Evolutionary conservation across 2,888 invertebrate species (phyloP).

Genomic region (Pomacea canaliculata): DNA sequence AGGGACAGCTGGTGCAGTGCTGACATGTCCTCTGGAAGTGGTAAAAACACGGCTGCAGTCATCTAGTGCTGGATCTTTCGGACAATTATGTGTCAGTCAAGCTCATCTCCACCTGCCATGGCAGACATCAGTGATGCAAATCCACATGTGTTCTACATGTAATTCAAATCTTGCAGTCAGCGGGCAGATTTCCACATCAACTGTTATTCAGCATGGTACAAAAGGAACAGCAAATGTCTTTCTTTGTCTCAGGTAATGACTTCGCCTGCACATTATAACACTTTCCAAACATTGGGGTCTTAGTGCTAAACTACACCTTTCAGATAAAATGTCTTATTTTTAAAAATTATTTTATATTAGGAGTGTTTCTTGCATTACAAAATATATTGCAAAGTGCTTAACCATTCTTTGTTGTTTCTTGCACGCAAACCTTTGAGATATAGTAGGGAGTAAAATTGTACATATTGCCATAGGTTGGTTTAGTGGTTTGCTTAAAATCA

Average conservation of each 20-base stretch:
- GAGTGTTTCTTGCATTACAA: too few species aligned
- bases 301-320: too few species aligned
- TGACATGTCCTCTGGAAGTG: constrained; percentile 97
- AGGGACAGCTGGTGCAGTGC: constrained; percentile 95
- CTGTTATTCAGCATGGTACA: constrained; percentile 3
- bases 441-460: too few species aligned
- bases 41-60: constrained; percentile 97
- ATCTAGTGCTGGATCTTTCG: constrained; percentile 76
- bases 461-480: too few species aligned
- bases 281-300: background rate
- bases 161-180: constrained; percentile 12
- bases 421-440: too few species aligned
- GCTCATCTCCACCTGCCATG: constrained; percentile 30
- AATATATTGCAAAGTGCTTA: too few species aligned
- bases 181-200: background rate
- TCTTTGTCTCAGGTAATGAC: constrained; percentile 63
- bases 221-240: constrained; percentile 50
- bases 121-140: constrained; percentile 16
- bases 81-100: constrained; percentile 40
- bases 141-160: constrained; percentile 18
- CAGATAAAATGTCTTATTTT: too few species aligned
- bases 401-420: too few species aligned
- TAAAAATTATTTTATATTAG: too few species aligned
- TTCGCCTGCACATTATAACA: background rate
- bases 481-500: too few species aligned